Base-by-base conservation (phyloP, 2,113 vertebrate species). In the Ammodytes dubius region DNA sequence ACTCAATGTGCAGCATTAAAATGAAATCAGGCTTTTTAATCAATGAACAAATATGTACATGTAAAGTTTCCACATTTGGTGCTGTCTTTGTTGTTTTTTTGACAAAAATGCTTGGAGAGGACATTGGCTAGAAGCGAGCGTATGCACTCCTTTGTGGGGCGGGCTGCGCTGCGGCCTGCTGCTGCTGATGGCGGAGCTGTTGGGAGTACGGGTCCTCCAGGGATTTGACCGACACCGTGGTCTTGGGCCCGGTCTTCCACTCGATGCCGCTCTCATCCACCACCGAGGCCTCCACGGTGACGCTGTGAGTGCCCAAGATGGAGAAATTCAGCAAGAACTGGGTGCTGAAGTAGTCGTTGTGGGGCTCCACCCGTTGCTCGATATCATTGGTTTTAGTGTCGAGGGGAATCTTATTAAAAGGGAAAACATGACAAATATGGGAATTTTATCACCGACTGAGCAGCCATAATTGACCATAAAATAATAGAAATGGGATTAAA, bases 261-360 rank as follows among this genome's bases (percentile, higher is more conserved):
- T 98, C 94, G 0, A 96, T 96, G 2, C 97, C 98, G 1, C 96
- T 96, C 85, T 96, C 96, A 0, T 99, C 98, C 88, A 97, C 96
- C 73, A 99, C 98, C 0, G 98, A 99, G 3, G 98, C 97, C 88
- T 99, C 98, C 73, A 99, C 98, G 0, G 96, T 96, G 73, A 99
- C 98, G 8, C 93, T 93, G 91, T 99, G 98, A 17, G 95, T 98
- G 43, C 98, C 98, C 69, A 99, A 93, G 72, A 98, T 91, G 15
- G 96, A 93, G 73, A 99, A 99, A 93, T 98, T 99, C 64, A 99
- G 91, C 83, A 99, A 89, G 87, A 99, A 99, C 80, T 99, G 98
- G 56, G 97, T 99, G 95, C 98, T 99, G 95, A 99, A 99, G 93
- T 99, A 99, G 91, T 99, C 98, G 0, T 99, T 99, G 89, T 99